Percentiles rank a stretch among this genome's conserved stretches.
Conservation (phyloP, 2,797 vertebrate genomes). For the Rallus crepitans region DNA sequence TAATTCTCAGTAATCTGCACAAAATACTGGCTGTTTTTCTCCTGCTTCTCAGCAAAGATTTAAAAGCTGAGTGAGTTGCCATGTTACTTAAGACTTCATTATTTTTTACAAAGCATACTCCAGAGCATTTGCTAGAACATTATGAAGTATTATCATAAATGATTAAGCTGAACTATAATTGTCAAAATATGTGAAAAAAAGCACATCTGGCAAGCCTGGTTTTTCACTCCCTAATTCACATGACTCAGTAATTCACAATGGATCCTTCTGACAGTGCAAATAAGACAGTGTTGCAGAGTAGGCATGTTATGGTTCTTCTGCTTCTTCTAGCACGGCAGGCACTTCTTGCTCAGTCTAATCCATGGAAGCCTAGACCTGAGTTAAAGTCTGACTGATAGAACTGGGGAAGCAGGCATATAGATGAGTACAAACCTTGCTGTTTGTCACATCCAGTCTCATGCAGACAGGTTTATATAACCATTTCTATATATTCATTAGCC, state of each 20-base stretch:
- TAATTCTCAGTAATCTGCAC: conserved; percentile 19
- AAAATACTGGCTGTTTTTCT: conserved; percentile 5
- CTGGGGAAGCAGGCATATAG: not conserved
- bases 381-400: not conserved
- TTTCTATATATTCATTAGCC: not conserved
- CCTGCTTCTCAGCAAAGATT: conserved; percentile 44
- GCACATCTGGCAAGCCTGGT: conserved; percentile 53
- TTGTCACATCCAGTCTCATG: not conserved
- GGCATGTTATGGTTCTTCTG: not conserved
- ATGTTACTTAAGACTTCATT: conserved; percentile 62
- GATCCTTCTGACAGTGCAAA: not conserved
- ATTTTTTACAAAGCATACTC: conserved; percentile 66
- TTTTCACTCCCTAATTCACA: conserved; percentile 6
- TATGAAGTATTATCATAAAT: conserved; percentile 70
- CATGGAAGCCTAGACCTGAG: rapidly evolving
- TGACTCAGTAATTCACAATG: conserved; percentile 18
- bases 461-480: not conserved
- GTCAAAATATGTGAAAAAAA: conserved; percentile 72
- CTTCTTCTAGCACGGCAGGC: not conserved
- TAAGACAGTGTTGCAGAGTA: not conserved
- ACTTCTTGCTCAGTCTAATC: not conserved
- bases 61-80: conserved; percentile 56
- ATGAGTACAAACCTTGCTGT: not conserved
- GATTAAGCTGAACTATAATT: conserved; percentile 73
- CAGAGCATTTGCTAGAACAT: conserved; percentile 62